These are phyloP conservation scores for Mesochorus sp. DNA, from an alignment of 2,888 invertebrate species.

Conservation along the genomic window DNA sequence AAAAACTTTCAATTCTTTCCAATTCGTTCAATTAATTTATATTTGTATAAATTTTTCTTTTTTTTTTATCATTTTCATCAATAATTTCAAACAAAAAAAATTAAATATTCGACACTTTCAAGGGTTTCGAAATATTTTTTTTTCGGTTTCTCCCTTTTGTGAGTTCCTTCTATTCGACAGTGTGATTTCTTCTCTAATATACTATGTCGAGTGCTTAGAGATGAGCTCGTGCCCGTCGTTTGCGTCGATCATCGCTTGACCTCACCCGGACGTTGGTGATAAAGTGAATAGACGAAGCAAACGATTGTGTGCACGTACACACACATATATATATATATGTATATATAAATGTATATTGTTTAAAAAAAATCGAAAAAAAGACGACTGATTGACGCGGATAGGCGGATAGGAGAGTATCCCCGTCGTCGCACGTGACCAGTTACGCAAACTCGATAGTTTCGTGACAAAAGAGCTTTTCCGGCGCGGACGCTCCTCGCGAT, in stretches of 20 bases:
- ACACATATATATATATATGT: background rate
- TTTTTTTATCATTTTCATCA: too few species aligned
- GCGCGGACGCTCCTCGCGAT: conserved; percentile 34
- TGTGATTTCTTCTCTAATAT: background rate
- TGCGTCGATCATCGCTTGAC: conserved; percentile 55
- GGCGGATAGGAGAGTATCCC: conserved; percentile 31
- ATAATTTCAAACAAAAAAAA: too few species aligned
- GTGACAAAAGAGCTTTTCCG: conserved; percentile 52
- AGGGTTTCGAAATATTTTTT: too few species aligned
- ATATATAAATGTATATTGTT: background rate
- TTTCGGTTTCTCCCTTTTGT: background rate
- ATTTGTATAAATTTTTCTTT: too few species aligned
- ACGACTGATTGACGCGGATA: conserved; percentile 14
- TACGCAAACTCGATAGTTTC: conserved; percentile 60
- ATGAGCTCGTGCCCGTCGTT: conserved; percentile 51
- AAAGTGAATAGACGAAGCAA: conserved; percentile 47
- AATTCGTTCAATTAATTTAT: too few species aligned
- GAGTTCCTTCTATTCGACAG: background rate
- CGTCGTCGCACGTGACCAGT: conserved; percentile 56
- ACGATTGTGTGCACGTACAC: background rate
- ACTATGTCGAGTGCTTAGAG: conserved; percentile 10
- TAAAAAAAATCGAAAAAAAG: conserved; percentile 28
- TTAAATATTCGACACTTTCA: too few species aligned
- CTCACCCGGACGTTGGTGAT: conserved; percentile 59
- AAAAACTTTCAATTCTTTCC: too few species aligned